These are phyloP conservation scores for Fissipunctia ypsillon DNA, from an alignment of 2,888 invertebrate species.

Conservation along the genomic window DNA sequence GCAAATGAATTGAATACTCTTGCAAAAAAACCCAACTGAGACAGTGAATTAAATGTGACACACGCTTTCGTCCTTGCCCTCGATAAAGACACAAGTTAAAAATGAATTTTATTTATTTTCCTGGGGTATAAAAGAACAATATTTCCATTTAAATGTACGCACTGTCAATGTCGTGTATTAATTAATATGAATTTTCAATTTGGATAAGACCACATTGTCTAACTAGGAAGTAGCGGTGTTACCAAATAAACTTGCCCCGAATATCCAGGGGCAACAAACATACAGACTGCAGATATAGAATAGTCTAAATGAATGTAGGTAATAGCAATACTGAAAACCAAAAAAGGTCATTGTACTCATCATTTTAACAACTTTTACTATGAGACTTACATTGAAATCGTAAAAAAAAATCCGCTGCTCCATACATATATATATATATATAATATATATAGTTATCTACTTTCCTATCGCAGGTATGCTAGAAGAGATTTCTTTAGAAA, in stretches of 20 bases:
- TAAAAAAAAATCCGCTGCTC: no score
- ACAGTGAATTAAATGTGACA: slow-evolving; percentile 56
- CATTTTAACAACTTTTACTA: neutral
- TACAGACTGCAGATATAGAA: neutral
- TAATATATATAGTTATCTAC: no score
- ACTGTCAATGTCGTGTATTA: slow-evolving; percentile 40
- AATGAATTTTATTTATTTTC: slow-evolving; percentile 54
- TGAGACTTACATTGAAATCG: neutral
- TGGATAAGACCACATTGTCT: slow-evolving; percentile 9
- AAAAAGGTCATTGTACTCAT: neutral
- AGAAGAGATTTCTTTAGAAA: no score
- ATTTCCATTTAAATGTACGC: slow-evolving; percentile 27
- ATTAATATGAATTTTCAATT: slow-evolving; percentile 35
- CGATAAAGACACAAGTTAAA: slow-evolving; percentile 46
- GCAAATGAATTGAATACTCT: slow-evolving; percentile 33
- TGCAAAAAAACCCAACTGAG: slow-evolving; percentile 43
- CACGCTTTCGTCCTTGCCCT: slow-evolving; percentile 59
- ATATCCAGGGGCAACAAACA: neutral
- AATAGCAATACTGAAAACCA: neutral
- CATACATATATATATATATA: no score
- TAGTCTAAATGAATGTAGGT: neutral
- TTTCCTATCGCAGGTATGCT: no score
- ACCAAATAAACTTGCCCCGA: slow-evolving; percentile 10
- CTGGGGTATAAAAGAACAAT: slow-evolving; percentile 38
- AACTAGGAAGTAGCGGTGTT: slow-evolving; percentile 45